phyloP scores from a whole-genome alignment of 2,797 vertebrate genomes.

The Octomys mimax region DNA sequence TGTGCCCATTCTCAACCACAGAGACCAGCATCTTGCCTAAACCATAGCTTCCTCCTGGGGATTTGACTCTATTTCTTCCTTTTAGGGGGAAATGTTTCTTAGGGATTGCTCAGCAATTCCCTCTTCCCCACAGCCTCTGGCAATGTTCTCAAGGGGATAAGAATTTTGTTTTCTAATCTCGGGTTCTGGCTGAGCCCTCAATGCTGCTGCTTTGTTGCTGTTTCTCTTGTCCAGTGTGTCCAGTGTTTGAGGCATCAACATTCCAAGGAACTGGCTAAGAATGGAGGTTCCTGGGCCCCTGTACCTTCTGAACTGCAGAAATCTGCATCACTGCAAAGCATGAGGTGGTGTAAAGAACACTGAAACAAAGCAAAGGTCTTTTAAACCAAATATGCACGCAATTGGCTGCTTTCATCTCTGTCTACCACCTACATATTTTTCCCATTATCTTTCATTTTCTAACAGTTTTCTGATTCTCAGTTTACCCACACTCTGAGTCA shows the following conservation, averaged over 20 bases:
- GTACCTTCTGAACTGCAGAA: no score
- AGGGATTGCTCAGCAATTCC: neutral
- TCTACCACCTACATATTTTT: neutral
- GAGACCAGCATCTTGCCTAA: neutral
- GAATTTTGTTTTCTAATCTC: neutral
- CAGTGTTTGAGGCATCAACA: neutral
- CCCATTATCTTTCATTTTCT: neutral
- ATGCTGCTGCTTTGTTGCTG: neutral
- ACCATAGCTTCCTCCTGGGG: neutral
- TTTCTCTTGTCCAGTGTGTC: neutral
- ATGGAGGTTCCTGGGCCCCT: neutral
- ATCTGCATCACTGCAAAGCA: neutral
- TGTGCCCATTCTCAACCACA: neutral
- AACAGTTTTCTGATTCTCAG: neutral
- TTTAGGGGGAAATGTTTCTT: neutral
- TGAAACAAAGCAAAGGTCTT: neutral
- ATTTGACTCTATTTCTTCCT: neutral
- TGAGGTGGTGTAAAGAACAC: neutral
- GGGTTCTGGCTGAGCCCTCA: neutral
- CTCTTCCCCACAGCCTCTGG: neutral
- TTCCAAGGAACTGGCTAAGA: neutral
- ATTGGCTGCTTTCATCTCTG: rapidly evolving
- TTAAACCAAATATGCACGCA: neutral
- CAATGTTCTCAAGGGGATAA: rapidly evolving
- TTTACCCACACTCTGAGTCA: neutral